A percentile compares a stretch with the other conserved stretches of the same genome.
phyloP scores from a whole-genome alignment of 1,140 invertebrate genomes.

The Stegodyphus mimosarum region DNA sequence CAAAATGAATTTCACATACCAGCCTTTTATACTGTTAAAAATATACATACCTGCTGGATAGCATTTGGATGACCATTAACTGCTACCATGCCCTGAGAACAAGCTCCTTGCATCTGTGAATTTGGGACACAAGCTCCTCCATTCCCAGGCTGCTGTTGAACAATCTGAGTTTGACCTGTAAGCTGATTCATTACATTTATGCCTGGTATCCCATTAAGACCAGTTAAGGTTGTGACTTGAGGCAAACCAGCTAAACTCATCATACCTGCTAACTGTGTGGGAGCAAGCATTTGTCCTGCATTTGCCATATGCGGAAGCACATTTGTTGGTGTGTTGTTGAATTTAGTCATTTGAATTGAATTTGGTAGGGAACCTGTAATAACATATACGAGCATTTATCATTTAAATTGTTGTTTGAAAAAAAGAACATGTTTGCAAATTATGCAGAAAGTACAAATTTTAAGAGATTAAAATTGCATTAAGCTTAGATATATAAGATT shows the following conservation, averaged over 20 bases:
- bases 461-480: too few relatives aligned
- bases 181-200: conserved; percentile 50
- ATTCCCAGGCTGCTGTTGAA: conserved; percentile 31
- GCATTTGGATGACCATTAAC: conserved; percentile 46
- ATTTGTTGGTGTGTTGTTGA: conserved; percentile 23
- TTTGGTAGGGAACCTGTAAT: conserved; percentile 20
- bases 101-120: conserved; percentile 18
- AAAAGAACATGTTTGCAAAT: too few relatives aligned
- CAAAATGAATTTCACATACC: too few relatives aligned
- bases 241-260: conserved; percentile 46
- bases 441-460: too few relatives aligned
- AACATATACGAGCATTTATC: neutral
- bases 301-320: conserved; percentile 45
- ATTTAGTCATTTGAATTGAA: conserved; percentile 55
- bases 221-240: conserved; percentile 34
- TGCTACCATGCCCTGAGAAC: conserved; percentile 38
- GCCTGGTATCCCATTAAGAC: conserved; percentile 35
- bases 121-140: conserved; percentile 4
- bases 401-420: too few relatives aligned
- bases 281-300: conserved; percentile 23
- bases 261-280: conserved; percentile 47
- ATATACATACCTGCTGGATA: conserved; percentile 10
- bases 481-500: too few relatives aligned
- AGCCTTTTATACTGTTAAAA: neutral
- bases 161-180: conserved; percentile 23